Percentiles rank a stretch among this genome's conserved stretches.
These are phyloP conservation scores for Scytalopus superciliaris DNA, from an alignment of 2,113 vertebrate species.

Conservation along the genomic window DNA sequence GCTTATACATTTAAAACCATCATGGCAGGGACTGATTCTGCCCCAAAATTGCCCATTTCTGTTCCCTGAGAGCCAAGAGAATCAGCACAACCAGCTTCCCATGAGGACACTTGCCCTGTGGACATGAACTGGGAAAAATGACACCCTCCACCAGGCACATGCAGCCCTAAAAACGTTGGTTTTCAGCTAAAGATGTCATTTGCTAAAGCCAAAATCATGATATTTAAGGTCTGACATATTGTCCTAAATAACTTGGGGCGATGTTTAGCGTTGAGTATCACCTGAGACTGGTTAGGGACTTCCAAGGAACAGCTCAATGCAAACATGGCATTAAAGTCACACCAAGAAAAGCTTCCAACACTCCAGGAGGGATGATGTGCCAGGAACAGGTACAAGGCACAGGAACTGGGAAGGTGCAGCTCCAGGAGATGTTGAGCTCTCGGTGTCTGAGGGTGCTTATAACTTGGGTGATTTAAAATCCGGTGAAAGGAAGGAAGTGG, in stretches of 20 bases:
- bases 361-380: accelerated
- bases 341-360: background rate
- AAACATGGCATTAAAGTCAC: accelerated
- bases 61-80: background rate
- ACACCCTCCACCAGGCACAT: background rate
- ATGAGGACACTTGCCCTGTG: background rate
- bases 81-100: background rate
- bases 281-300: background rate
- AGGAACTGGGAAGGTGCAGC: background rate
- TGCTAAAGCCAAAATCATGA: background rate
- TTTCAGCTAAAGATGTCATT: background rate
- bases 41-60: background rate
- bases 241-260: background rate
- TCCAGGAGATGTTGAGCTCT: background rate
- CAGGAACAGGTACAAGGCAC: accelerated
- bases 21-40: background rate
- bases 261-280: background rate
- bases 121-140: background rate
- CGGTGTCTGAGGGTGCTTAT: background rate
- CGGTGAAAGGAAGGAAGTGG: background rate
- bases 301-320: background rate
- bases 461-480: background rate
- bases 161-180: background rate
- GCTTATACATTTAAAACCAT: background rate
- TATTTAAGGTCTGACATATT: background rate